Evolutionary conservation across 2,888 invertebrate species (phyloP).

Genomic region (Ypsolopha scabrella): DNA sequence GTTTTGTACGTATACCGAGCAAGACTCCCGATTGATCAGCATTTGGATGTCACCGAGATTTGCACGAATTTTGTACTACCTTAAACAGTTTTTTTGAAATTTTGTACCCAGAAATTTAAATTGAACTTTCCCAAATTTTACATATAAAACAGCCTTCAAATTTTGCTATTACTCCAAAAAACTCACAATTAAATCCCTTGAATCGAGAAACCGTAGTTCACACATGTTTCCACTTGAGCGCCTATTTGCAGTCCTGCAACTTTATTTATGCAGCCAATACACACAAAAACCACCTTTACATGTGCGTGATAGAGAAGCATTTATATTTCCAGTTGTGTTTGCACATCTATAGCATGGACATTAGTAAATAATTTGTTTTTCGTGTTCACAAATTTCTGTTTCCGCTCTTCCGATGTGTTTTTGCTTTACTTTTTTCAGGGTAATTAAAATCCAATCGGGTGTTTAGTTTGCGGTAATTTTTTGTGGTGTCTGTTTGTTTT

Average conservation of each 20-base stretch:
- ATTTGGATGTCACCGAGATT: no score
- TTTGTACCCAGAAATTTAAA: no score
- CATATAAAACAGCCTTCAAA: no score
- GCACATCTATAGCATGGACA: neutral
- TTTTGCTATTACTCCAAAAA: no score
- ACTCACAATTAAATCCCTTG: no score
- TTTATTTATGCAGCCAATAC: no score
- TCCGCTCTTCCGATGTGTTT: conserved; percentile 30
- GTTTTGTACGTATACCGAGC: no score
- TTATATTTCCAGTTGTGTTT: no score
- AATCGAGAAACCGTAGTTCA: neutral
- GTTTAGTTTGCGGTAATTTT: conserved; percentile 8
- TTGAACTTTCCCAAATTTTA: no score
- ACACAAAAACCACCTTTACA: conserved; percentile 19
- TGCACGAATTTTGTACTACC: no score
- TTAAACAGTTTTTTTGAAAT: no score
- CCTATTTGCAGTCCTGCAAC: conserved; percentile 1
- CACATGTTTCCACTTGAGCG: conserved; percentile 56
- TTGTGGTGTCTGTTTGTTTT: neutral
- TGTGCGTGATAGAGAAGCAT: neutral
- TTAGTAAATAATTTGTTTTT: conserved; percentile 51
- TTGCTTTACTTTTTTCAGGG: conserved; percentile 8
- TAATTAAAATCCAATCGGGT: conserved; percentile 7
- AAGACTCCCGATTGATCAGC: no score
- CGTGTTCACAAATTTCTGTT: conserved; percentile 60